Percentiles rank a stretch among this genome's conserved stretches.
phyloP scores from a whole-genome alignment of 1,140 invertebrate genomes.

The Ceratosolen solmsi region DNA sequence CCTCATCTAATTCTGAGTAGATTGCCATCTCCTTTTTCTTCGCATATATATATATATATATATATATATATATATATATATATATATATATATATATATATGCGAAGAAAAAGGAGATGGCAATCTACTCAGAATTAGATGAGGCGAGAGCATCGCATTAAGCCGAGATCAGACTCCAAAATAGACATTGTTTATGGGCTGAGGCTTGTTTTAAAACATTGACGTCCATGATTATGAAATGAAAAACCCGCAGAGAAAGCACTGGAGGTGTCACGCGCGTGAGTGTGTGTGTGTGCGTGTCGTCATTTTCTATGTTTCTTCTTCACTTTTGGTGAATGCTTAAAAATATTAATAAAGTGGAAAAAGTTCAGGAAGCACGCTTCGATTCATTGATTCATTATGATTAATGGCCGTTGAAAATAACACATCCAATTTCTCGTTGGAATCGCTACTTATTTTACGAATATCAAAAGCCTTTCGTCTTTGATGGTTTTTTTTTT shows the following conservation, averaged over 20 bases:
- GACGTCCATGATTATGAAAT: neutral
- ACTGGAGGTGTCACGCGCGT: neutral
- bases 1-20: conserved; percentile 49
- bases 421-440: neutral
- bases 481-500: too few relatives aligned
- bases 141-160: conserved; percentile 53
- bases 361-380: conserved; percentile 19
- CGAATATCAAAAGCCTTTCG: too few relatives aligned
- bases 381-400: conserved; percentile 17
- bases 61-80: too few relatives aligned
- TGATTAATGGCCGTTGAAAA: neutral
- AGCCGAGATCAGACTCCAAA: conserved; percentile 47
- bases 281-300: too few relatives aligned
- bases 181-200: conserved; percentile 48
- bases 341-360: conserved; percentile 11
- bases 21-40: conserved; percentile 41
- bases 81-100: too few relatives aligned
- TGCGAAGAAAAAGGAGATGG: conserved; percentile 33
- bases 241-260: neutral
- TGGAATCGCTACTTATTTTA: neutral
- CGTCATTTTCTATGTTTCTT: neutral
- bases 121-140: conserved; percentile 47
- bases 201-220: conserved; percentile 26
- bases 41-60: conserved; percentile 6
- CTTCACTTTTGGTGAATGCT: neutral